Percentiles rank a stretch among this genome's conserved stretches.
These are phyloP conservation scores for Chloroclystis v-ata DNA, from an alignment of 2,888 invertebrate genomes.

Conservation along the genomic window DNA sequence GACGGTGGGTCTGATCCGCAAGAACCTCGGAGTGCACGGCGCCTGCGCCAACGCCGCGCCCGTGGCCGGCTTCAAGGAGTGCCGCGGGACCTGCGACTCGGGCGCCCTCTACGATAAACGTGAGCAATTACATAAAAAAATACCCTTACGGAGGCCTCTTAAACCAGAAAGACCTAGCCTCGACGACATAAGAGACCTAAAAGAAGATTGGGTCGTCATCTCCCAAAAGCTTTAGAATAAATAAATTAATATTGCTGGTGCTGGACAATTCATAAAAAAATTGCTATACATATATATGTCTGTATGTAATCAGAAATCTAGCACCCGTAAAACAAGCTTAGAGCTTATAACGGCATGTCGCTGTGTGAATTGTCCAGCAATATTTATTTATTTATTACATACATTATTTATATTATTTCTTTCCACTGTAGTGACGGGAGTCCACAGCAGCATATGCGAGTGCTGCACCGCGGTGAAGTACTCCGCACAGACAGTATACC, in stretches of 20 bases:
- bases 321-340: too few relatives aligned
- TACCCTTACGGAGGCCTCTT: too few relatives aligned
- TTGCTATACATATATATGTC: background rate
- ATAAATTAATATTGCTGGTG: too few relatives aligned
- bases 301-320: too few relatives aligned
- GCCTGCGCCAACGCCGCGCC: slow-evolving; percentile 80
- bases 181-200: too few relatives aligned
- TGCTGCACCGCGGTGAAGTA: slow-evolving; percentile 75
- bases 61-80: slow-evolving; percentile 81
- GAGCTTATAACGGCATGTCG: too few relatives aligned
- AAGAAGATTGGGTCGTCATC: too few relatives aligned
- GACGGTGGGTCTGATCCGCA: slow-evolving; percentile 79
- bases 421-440: slow-evolving; percentile 60
- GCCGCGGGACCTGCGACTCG: slow-evolving; percentile 83
- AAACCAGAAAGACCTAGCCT: too few relatives aligned
- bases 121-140: slow-evolving; percentile 44
- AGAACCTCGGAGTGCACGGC: slow-evolving; percentile 71
- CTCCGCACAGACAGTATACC: slow-evolving; percentile 46
- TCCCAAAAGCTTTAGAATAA: too few relatives aligned
- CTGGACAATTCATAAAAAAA: too few relatives aligned
- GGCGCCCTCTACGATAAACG: slow-evolving; percentile 82
- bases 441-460: slow-evolving; percentile 77
- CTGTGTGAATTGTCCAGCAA: too few relatives aligned
- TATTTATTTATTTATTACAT: too few relatives aligned
- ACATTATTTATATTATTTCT: background rate